Evolutionary conservation across 2,113 vertebrate species (phyloP), one percentile per base, ranked within the genome.

Genomic region (Platanista minor): DNA sequence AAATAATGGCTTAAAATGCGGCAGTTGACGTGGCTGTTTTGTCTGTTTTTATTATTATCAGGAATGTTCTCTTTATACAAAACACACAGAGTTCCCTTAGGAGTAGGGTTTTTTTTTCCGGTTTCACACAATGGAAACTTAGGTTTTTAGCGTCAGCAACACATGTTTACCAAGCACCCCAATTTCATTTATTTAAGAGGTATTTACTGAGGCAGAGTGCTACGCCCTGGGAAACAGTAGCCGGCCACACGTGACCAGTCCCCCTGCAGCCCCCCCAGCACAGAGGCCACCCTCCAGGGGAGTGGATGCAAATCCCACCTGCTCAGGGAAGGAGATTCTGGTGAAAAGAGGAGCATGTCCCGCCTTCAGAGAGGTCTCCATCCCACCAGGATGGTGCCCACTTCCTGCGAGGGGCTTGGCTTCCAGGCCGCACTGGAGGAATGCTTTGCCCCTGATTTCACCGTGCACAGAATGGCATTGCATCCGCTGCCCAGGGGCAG

Each of bases 391-490:
- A 8, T 29, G 31, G 2, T 27, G 17, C 17, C 77, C n/a, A 29
- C 49, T 86, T 33, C 61, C 62, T 18, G 1, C 0, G 0, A 2
- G 6, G 41, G 17, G 9, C 5, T 33, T 20, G 11, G 41, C 69
- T 66, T 13, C 46, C 75, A 33, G 46, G 75, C 6, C 0, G 31
- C 31, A 20, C 46, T 1, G 3, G 36, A 18, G 59, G 36, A 20
- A 1, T 0, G 4, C 29, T 1, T n/a, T 11, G 9, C 27, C 21
- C 20, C 3, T 2, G 6, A 29, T 10, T 61, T 89, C 8, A 11
- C 49, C n/a, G 41, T 69, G 7, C 39, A 0, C 29, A 9, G 71
- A 20, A 2, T 5, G 11, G 23, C 2, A 0, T 1, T 57, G 29
- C 46, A 1, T 2, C 15, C 23, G 3, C 43, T 6, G 2, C 6